A percentile compares a stretch with the other conserved stretches of the same genome.
phyloP scores from a whole-genome alignment of 2,797 vertebrate genomes.

The Acomys russatus region DNA sequence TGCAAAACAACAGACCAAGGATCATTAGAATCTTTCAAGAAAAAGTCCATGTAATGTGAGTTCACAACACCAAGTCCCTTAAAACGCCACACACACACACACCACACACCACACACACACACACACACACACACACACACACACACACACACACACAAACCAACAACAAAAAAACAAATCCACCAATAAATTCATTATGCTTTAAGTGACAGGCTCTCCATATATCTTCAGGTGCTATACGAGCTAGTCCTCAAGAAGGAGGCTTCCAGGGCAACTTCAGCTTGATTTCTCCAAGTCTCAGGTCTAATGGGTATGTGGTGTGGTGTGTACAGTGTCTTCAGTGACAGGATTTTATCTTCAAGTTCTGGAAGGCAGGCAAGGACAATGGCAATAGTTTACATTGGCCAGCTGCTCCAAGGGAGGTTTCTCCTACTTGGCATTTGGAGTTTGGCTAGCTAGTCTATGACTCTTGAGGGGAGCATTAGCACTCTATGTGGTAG shows the following conservation, averaged over 20 bases:
- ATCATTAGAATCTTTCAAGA: not conserved
- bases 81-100: constrained; percentile 17
- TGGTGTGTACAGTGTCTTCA: not conserved
- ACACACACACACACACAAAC: no score
- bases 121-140: not conserved
- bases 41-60: not conserved
- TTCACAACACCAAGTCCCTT: not conserved
- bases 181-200: constrained; percentile 11
- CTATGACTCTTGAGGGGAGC: not conserved
- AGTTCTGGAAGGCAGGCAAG: not conserved
- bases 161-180: not conserved
- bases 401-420: not conserved
- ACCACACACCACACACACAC: no score
- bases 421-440: not conserved
- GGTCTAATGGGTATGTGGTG: not conserved
- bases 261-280: not conserved
- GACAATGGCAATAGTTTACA: not conserved
- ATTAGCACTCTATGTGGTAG: not conserved
- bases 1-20: not conserved
- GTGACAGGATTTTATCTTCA: not conserved
- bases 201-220: not conserved
- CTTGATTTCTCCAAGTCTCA: not conserved
- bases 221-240: not conserved
- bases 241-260: not conserved
- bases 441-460: not conserved